A percentile compares a stretch with the other conserved stretches of the same genome.
Evolutionary conservation across 2,113 vertebrate species (phyloP).

Genomic region (Prunella fulvescens): DNA sequence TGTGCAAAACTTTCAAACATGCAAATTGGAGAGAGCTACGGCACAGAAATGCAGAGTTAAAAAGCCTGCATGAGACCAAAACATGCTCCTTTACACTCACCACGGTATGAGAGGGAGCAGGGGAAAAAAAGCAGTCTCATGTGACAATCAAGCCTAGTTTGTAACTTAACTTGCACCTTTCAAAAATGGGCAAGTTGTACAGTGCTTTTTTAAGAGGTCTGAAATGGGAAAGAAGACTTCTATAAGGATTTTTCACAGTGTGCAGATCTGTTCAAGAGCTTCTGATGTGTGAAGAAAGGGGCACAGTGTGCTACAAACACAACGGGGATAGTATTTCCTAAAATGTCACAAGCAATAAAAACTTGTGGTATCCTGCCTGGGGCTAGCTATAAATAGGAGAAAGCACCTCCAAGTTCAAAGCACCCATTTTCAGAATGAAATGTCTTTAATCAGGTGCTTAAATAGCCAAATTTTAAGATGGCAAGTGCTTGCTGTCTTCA

Average conservation of each 20-base stretch:
- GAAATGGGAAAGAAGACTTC: slow-evolving; percentile 4
- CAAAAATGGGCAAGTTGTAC: not conserved
- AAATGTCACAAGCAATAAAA: slow-evolving; percentile 5
- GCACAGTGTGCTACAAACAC: not conserved
- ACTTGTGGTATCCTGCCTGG: not conserved
- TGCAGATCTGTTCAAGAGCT: not conserved
- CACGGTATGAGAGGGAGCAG: not conserved
- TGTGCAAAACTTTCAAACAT: not conserved
- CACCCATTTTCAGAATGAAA: not conserved
- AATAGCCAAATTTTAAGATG: not conserved
- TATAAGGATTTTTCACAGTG: not conserved
- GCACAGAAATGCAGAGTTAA: not conserved
- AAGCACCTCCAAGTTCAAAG: not conserved
- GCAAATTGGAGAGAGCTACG: accelerated
- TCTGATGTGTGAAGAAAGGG: not conserved
- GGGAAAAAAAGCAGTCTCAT: not conserved
- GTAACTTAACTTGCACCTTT: not conserved
- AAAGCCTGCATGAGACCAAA: not conserved
- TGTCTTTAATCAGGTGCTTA: not conserved
- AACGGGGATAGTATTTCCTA: not conserved
- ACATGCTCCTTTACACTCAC: not conserved
- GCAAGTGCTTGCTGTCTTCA: not conserved
- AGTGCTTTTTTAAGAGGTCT: not conserved
- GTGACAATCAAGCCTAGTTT: not conserved
- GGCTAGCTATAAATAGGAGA: not conserved